Evolutionary conservation across 2,888 invertebrate species (phyloP).

Genomic region (Pyrgus malvae): DNA sequence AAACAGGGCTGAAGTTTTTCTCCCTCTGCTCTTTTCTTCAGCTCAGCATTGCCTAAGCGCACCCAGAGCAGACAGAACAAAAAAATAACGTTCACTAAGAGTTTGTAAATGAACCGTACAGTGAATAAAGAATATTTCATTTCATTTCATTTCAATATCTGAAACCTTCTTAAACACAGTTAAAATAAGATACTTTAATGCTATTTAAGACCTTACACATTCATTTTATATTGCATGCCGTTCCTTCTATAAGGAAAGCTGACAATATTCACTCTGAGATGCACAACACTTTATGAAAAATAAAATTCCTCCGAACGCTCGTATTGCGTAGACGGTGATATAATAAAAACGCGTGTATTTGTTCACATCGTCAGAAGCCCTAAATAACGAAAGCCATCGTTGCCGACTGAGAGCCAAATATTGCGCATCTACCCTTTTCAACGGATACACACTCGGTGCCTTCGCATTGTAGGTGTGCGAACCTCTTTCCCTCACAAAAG

Average conservation of each 20-base stretch:
- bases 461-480: slow-evolving; percentile 72
- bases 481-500: slow-evolving; percentile 77
- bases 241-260: neutral
- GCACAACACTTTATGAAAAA: slow-evolving; percentile 11
- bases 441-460: slow-evolving; percentile 57
- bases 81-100: too few relatives aligned
- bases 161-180: too few relatives aligned
- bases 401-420: slow-evolving; percentile 58
- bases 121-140: too few relatives aligned
- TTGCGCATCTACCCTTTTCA: slow-evolving; percentile 57
- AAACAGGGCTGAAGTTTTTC: too few relatives aligned
- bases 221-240: neutral
- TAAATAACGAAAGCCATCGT: slow-evolving; percentile 63
- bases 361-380: slow-evolving; percentile 53
- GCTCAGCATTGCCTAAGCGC: too few relatives aligned
- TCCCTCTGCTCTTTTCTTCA: too few relatives aligned
- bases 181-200: neutral
- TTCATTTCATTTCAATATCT: too few relatives aligned
- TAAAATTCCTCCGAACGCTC: slow-evolving; percentile 11
- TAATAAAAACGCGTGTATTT: slow-evolving; percentile 45
- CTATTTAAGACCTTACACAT: neutral
- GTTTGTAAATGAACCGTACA: too few relatives aligned
- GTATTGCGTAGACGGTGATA: slow-evolving; percentile 32
- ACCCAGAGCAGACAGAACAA: too few relatives aligned
- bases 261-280: neutral